Evolutionary conservation across 2,797 vertebrate genomes (phyloP), one percentile per base, ranked within the genome.

Genomic region (Serranus cabrilla): DNA sequence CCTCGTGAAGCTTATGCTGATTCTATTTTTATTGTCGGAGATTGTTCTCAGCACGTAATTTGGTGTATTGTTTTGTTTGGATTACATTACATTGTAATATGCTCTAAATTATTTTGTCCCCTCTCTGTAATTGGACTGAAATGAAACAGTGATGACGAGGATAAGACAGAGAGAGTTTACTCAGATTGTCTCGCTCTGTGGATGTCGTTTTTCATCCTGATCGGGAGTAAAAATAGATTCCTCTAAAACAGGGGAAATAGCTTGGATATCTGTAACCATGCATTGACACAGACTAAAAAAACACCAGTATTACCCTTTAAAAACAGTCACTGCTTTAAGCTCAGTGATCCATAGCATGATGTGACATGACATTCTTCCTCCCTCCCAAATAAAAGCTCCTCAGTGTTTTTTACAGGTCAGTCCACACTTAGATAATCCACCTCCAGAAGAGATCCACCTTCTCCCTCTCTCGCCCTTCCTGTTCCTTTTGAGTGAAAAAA

Each of bases 401-500:
- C 47, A 40, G 68, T 80, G 54, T 77, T 72, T 57, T 21, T 76
- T 62, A 70, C 82, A 81, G 85, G 80, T 85, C 82, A 80, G 60
- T 78, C 80, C 64, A 71, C 78, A 78, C 82, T 84, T 71, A 49
- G 84, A 83, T 82, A 80, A 81, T 78, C 75, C 76, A 71, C 72
- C 70, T 80, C 67, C 76, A 76, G 17, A 71, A 49, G 23, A 72
- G 66, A 63, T 51, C 61, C 70, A 67, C 81, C 69, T 71, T 75
- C 67, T 78, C 59, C 31, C 67, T 62, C 54, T 20, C 21, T 43
- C n/a, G 0, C 25, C 76, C 70, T 60, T 34, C 11, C 52, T 16
- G 25, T 49, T 78, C 68, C 61, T 59, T 63, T 61, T 1, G 0
- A 76, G 70, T 4, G 7, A 69, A 76, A 46, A 71, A 66, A 78